Base-by-base conservation (phyloP, 1,140 invertebrate species). In the Leguminivora glycinivorella region DNA sequence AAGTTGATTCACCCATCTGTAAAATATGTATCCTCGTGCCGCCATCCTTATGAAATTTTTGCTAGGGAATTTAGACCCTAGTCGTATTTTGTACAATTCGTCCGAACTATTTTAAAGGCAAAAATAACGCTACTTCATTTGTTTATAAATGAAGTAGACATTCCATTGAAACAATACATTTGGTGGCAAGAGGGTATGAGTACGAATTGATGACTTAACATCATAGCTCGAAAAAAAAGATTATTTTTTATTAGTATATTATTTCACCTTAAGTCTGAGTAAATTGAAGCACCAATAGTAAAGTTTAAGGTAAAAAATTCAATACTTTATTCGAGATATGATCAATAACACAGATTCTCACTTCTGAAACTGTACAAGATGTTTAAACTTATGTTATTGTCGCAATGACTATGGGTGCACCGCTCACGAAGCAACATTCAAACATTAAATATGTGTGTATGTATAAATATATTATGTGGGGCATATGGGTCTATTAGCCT, bases 401-500 rank as follows among this genome's bases (percentile, higher is more conserved):
- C 26, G 58, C 26, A 29, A 29, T 29, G 25, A 63, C 58, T 63
- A n/a, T 29, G 12, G 56, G 56, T 29, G 14, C 4, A 10, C 24
- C 58, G 58, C 58, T 63, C 58, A 63, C 58, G 58, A 29, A 17
- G 1, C 58, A 63, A 60, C 56, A 26, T 60, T 29, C 26, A 63
- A 26, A 63, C 58, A 63, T 22, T 22, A 19, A n/a, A 19, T 52
- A 52, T 22, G 19, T 19, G 4, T 52, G 10, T 52, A 52, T 47
- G 14, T 43, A 22, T 66, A 9, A 1, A 7, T 26, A 19, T 17
- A 12, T 6, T 17, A 26, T 29, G 29, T n/a, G 31, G 34, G 38
- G n/a, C 10, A 38, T 38, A 14, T 26, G 60, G 60, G 19, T 69
- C 66, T 24, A 25, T 17, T 12, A 58, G 72, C 68, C 78, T 82